Conservation (phyloP, 2,888 invertebrate species). For the Perdita meconis region DNA sequence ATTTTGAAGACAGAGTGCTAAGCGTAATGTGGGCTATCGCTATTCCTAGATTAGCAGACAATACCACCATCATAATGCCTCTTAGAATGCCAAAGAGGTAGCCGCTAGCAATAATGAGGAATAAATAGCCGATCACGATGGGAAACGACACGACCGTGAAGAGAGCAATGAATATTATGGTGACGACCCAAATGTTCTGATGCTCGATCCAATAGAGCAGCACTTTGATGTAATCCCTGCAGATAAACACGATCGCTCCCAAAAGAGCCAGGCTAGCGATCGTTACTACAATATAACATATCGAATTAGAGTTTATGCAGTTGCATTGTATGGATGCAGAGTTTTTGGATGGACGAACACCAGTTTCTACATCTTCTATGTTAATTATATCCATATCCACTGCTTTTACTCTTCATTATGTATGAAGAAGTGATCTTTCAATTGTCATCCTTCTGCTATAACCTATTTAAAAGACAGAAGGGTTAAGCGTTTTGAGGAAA, state of each 20-base stretch:
- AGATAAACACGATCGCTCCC: slow-evolving; percentile 88
- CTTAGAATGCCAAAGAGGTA: slow-evolving; percentile 93
- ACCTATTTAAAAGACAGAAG: slow-evolving; percentile 17
- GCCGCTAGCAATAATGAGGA: slow-evolving; percentile 94
- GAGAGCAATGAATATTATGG: slow-evolving; percentile 90
- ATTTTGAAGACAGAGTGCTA: slow-evolving; percentile 85
- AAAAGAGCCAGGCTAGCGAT: slow-evolving; percentile 81
- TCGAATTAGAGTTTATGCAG: slow-evolving; percentile 81
- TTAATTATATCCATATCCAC: slow-evolving; percentile 80
- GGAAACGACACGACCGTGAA: slow-evolving; percentile 95
- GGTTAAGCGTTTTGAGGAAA: too few species aligned
- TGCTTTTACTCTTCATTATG: slow-evolving; percentile 35
- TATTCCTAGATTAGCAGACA: slow-evolving; percentile 93
- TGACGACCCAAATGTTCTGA: slow-evolving; percentile 91
- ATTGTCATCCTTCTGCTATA: slow-evolving; percentile 22
- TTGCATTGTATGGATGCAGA: slow-evolving; percentile 74
- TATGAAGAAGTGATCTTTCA: slow-evolving; percentile 25
- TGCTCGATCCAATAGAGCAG: slow-evolving; percentile 93
- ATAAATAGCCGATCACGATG: slow-evolving; percentile 93
- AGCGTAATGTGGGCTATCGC: slow-evolving; percentile 92
- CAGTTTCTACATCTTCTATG: slow-evolving; percentile 79
- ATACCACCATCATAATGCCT: slow-evolving; percentile 91
- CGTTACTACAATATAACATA: slow-evolving; percentile 81
- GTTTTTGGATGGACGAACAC: slow-evolving; percentile 77
- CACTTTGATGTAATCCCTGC: slow-evolving; percentile 91